Evolutionary conservation across 2,113 vertebrate genomes (phyloP), one percentile per base, ranked within the genome.

Genomic region (Orientallactaga bullata): DNA sequence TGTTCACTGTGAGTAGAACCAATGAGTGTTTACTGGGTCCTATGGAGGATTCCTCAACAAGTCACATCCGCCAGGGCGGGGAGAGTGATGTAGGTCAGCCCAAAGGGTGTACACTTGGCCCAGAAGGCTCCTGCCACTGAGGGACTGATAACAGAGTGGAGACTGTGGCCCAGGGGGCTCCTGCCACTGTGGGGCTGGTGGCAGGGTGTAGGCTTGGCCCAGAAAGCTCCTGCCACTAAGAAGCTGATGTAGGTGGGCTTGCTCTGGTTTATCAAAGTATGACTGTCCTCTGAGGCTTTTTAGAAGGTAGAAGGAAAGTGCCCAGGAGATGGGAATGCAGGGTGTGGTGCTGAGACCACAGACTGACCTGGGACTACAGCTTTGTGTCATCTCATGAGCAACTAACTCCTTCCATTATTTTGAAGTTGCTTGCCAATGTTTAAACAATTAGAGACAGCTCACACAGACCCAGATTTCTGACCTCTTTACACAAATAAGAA

Each of bases 321-420:
- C 21, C 20, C 2, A 2, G 15, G 26, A 63, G 21, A 16, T 10
- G 3, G 28, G 13, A 21, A 4, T 26, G 6, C 10, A 0, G 9
- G 5, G 47, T 7, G 0, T 2, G 17, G 39, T 15, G 2, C 21
- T 0, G 3, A 90, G 39, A 28, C 7, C 4, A 1, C 81, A 79
- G 77, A 30, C 35, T 20, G 35, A 66, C n/a, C 26, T 10, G 3
- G 68, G 13, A 35, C 15, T 16, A 66, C 30, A 16, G 13, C 63
- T 51, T 39, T 12, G 60, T 15, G 51, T 71, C 20, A 7, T 78
- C 81, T 82, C n/a, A 11, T 7, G 0, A 2, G 81, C 26, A 60
- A 20, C n/a, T 7, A 60, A 20, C n/a, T 7, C 39, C 28, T 82
- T 37, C 55, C 5, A 1, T 55, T 42, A 21, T 17, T n/a, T 85